A percentile compares a stretch with the other conserved stretches of the same genome.
Conservation (phyloP, 1,140 invertebrate genomes). For the Phenacoccus solenopsis region DNA sequence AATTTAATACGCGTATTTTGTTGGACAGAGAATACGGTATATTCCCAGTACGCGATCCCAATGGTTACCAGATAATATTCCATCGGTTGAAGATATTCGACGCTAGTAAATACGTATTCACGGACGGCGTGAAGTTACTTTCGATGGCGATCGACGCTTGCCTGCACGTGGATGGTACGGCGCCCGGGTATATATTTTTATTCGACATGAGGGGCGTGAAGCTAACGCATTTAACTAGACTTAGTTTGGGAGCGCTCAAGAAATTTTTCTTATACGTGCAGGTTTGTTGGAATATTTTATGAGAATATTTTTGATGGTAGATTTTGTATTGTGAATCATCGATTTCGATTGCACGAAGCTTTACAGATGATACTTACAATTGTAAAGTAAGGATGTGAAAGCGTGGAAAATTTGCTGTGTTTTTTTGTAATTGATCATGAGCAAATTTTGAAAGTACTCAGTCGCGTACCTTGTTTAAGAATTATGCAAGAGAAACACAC, state of each 20-base stretch:
- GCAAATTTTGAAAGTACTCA: no score
- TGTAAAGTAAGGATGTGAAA: no score
- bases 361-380: no score
- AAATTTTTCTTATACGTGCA: slow-evolving; percentile 50
- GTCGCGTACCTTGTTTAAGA: no score
- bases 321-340: no score
- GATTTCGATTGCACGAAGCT: no score
- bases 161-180: slow-evolving; percentile 24
- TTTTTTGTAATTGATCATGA: no score
- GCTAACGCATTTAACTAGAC: slow-evolving; percentile 45
- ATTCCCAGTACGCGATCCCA: slow-evolving; percentile 35
- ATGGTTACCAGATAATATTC: slow-evolving; percentile 44
- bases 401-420: no score
- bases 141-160: slow-evolving; percentile 27
- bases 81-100: slow-evolving; percentile 46
- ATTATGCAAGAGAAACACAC: no score
- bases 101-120: slow-evolving; percentile 48
- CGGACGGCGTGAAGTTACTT: slow-evolving; percentile 46
- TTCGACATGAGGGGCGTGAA: slow-evolving; percentile 51
- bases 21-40: slow-evolving; percentile 25
- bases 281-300: slow-evolving; percentile 36
- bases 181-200: slow-evolving; percentile 40
- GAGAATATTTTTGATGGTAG: no score
- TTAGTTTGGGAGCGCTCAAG: slow-evolving; percentile 42
- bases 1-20: no score